Evolutionary conservation across 2,888 invertebrate genomes (phyloP).

Genomic region (Uloborus plumipes): DNA sequence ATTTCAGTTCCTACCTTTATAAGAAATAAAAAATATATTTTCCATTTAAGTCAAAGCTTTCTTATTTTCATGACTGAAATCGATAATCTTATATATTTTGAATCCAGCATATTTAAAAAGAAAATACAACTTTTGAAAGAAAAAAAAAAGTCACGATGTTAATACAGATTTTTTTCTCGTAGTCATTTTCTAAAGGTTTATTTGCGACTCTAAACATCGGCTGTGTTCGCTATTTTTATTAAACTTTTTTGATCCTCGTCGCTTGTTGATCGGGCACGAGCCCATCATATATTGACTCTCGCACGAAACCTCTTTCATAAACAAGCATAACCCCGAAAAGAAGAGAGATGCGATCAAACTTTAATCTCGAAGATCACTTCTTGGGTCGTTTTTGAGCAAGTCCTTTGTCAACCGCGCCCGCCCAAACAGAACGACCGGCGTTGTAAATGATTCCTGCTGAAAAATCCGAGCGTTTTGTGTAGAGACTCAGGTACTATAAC

Average conservation of each 20-base stretch:
- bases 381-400: slow-evolving; percentile 37
- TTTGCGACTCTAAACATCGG: too few relatives aligned
- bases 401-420: slow-evolving; percentile 45
- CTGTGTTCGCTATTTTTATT: too few relatives aligned
- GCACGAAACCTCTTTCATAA: slow-evolving; percentile 28
- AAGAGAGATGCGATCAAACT: slow-evolving; percentile 49
- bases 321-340: slow-evolving; percentile 39
- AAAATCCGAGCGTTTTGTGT: slow-evolving; percentile 17
- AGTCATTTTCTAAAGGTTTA: too few relatives aligned
- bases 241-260: background rate
- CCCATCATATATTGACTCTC: slow-evolving; percentile 24
- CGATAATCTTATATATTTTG: too few relatives aligned
- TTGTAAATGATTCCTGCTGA: slow-evolving; percentile 38
- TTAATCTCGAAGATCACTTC: slow-evolving; percentile 56
- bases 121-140: too few relatives aligned
- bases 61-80: too few relatives aligned
- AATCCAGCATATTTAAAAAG: too few relatives aligned
- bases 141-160: too few relatives aligned
- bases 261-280: background rate
- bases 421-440: slow-evolving; percentile 42
- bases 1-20: too few relatives aligned
- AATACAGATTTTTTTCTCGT: too few relatives aligned
- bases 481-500: slow-evolving; percentile 33
- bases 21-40: too few relatives aligned
- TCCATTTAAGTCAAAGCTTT: too few relatives aligned